Base-by-base conservation (phyloP, 2,113 vertebrate genomes). In the Colistium nudipinnis region DNA sequence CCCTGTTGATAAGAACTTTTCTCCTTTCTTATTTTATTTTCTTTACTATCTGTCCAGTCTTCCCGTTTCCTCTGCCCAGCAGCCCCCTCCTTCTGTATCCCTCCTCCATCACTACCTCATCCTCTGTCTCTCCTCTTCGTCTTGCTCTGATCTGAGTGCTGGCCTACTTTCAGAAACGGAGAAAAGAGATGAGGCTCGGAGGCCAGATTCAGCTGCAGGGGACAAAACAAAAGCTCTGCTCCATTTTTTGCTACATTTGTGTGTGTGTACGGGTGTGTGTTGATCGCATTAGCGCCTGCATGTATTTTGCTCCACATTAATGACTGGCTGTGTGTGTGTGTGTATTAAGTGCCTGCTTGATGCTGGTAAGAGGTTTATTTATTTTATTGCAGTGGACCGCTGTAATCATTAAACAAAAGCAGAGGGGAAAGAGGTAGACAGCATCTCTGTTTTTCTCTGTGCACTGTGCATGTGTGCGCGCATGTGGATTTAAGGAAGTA, bases 81-180 rank as follows among this genome's bases (percentile, higher is more conserved):
- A 24, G 3, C 10, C 4, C 64, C 35, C 10, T 17, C n/a, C 27
- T 53, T 41, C 22, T 12, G 51, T 38, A 35, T 56, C 30, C 14
- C 45, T 30, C 68, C 31, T 38, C 57, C 47, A 39, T 51, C 36
- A 2, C 25, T 24, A 13, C 10, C 30, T 45, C 61, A 19, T 33
- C 49, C 54, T 38, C 51, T 62, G 20, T 60, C 60, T 69, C 54
- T 49, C 53, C 44, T 65, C 73, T 56, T 59, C 70, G 63, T 73
- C 54, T 44, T 65, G 48, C 70, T 77, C 64, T 89, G 80, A 91
- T 80, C 83, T 78, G 73, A 78, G 82, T 55, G 63, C 78, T 91
- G 88, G 87, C 90, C 93, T 92, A 86, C 71, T 94, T 92, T 92
- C 88, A 88, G 79, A 90, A 88, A 74, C 74, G 77, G 54, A 72